phyloP scores from a whole-genome alignment of 2,888 invertebrate genomes.

The Linnaemya tessellans region DNA sequence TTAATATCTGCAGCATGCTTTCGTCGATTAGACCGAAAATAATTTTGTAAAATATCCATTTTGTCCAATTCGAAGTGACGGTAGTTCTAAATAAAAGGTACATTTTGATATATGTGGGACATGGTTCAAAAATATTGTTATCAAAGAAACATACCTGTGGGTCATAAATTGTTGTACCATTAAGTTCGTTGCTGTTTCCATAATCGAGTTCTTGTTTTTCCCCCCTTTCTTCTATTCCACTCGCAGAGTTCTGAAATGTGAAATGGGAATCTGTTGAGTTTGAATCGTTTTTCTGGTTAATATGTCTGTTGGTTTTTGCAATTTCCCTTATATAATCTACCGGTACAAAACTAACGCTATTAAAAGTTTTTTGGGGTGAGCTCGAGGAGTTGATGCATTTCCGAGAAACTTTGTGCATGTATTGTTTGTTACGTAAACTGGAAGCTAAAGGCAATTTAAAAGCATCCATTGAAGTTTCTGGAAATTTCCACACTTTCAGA shows the following conservation, averaged over 20 bases:
- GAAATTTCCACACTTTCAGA: slow-evolving; percentile 88
- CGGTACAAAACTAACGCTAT: slow-evolving; percentile 26
- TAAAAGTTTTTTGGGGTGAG: slow-evolving; percentile 80
- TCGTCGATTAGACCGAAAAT: slow-evolving; percentile 87
- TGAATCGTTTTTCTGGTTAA: neutral
- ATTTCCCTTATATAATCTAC: slow-evolving; percentile 32
- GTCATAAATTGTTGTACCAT: slow-evolving; percentile 25
- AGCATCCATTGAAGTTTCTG: slow-evolving; percentile 86
- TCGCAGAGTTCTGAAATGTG: neutral
- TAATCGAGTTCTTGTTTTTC: neutral
- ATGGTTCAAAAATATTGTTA: neutral
- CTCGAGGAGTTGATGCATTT: slow-evolving; percentile 59
- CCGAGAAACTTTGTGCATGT: slow-evolving; percentile 15
- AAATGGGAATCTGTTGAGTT: neutral
- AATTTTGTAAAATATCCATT: slow-evolving; percentile 88
- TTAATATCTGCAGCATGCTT: slow-evolving; percentile 34
- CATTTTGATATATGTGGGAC: neutral
- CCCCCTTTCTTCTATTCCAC: neutral
- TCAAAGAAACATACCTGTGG: neutral
- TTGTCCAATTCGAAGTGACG: slow-evolving; percentile 79
- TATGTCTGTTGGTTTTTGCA: neutral
- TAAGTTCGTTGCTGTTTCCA: neutral
- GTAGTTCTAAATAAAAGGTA: slow-evolving; percentile 46
- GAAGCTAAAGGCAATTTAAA: slow-evolving; percentile 88
- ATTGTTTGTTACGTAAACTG: slow-evolving; percentile 45